Base-by-base conservation (phyloP, 2,113 vertebrate genomes). In the Onychostruthus taczanowskii region DNA sequence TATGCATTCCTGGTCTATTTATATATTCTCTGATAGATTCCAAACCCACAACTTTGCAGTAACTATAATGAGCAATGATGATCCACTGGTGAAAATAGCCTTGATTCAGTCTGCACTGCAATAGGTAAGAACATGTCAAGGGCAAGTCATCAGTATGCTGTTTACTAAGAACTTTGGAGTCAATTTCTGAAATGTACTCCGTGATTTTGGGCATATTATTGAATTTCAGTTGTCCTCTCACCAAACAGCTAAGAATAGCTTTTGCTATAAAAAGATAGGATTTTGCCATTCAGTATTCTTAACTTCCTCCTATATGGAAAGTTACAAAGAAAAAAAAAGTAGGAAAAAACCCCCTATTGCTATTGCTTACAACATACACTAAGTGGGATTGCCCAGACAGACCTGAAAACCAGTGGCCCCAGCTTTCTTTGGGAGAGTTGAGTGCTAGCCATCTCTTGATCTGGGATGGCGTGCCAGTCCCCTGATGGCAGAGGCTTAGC, bases 211-310 rank as follows among this genome's bases (percentile, higher is more conserved):
- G 17, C n/a, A 43, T 75, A 59, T 88, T 63, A 67, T n/a, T 88
- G 86, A 59, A 67, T 70, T 35, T 87, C 83, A 56, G 12, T 66
- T 90, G 76, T 85, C 44, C 30, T 95, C 52, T 92, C 49, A 85
- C 43, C 3, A 7, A 85, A 52, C 12, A 69, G 9, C 67, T 93
- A 67, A 84, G 74, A 93, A 91, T 37, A 94, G 56, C 35, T 84
- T 72, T 55, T 62, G 23, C 67, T 85, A 88, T 91, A 85, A 76
- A 84, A 94, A 87, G 58, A 41, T 3, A 69, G 31, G 18, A 27
- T 68, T 69, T 94, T 53, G 31, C 33, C 27, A 12, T n/a, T 89
- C 30, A 11, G 16, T 90, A 49, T 74, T 90, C 50, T 67, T 47
- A 63, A 16, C 78, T 84, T 93, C 30, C 11, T 84, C 39, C 2